phyloP scores from a whole-genome alignment of 2,888 invertebrate species.

The Dynastes hyllus region DNA sequence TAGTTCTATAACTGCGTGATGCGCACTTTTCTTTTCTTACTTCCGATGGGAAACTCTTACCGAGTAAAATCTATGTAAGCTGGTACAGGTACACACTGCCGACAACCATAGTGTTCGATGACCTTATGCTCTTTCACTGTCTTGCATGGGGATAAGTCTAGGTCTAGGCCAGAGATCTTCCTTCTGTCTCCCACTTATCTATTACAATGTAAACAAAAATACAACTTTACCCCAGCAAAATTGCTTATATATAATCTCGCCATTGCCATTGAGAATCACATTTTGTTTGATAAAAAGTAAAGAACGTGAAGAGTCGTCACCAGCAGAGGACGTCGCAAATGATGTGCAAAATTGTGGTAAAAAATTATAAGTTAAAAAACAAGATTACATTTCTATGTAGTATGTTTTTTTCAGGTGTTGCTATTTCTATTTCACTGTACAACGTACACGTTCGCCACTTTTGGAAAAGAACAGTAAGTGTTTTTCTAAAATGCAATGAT shows the following conservation, averaged over 20 bases:
- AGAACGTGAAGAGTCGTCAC: conserved; percentile 12
- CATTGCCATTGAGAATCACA: conserved; percentile 52
- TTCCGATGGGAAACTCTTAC: conserved; percentile 50
- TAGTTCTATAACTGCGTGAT: conserved; percentile 36
- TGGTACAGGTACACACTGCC: background rate
- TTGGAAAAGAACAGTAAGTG: conserved; percentile 66
- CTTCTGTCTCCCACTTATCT: conserved; percentile 55
- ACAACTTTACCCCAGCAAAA: conserved; percentile 36
- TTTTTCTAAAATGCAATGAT: conserved; percentile 49
- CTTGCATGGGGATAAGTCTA: conserved; percentile 53
- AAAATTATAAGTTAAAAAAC: background rate
- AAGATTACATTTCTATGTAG: conserved; percentile 14
- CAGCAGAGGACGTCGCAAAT: conserved; percentile 17
- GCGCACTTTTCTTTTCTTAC: conserved; percentile 43
- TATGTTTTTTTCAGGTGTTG: conserved; percentile 21
- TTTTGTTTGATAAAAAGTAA: conserved; percentile 52
- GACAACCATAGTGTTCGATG: conserved; percentile 52
- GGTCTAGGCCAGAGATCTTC: conserved; percentile 59
- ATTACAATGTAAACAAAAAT: conserved; percentile 36
- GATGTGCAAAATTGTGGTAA: conserved; percentile 32
- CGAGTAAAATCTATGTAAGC: conserved; percentile 49
- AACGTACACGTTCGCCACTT: conserved; percentile 56
- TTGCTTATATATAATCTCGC: conserved; percentile 56
- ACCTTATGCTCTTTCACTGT: conserved; percentile 58
- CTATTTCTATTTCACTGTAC: conserved; percentile 9